Percentiles rank a stretch among this genome's conserved stretches.
These are phyloP conservation scores for Nemoura dubitans DNA, from an alignment of 2,888 invertebrate genomes.

Conservation along the genomic window DNA sequence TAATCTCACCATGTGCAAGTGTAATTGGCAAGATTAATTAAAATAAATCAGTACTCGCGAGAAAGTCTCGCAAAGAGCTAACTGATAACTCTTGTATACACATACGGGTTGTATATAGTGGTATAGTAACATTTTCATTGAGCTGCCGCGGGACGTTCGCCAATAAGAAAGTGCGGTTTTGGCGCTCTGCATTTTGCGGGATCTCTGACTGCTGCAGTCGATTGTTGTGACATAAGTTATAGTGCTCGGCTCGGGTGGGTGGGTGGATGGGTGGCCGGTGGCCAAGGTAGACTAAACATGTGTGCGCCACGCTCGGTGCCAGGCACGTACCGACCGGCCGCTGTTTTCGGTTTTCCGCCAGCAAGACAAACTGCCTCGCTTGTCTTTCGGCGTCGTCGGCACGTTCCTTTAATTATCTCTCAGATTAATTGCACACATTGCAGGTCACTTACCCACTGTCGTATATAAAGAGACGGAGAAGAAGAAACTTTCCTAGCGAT, in stretches of 20 bases:
- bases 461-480: neutral
- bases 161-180: no score
- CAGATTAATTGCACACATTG: neutral
- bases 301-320: neutral
- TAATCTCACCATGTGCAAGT: neutral
- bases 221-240: neutral
- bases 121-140: neutral
- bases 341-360: neutral
- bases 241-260: neutral
- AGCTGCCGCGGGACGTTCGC: neutral
- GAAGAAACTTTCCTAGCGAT: neutral
- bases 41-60: neutral
- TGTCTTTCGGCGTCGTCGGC: neutral
- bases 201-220: no score
- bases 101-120: no score
- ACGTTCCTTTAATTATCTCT: neutral
- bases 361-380: neutral
- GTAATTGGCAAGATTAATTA: neutral
- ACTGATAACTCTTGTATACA: neutral
- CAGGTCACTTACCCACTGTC: neutral
- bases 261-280: neutral
- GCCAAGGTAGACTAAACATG: neutral
- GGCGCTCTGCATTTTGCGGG: neutral
- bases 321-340: neutral
- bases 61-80: neutral